These are phyloP conservation scores for Ictidomys tridecemlineatus DNA, from an alignment of 2,113 vertebrate genomes.

Conservation along the genomic window DNA sequence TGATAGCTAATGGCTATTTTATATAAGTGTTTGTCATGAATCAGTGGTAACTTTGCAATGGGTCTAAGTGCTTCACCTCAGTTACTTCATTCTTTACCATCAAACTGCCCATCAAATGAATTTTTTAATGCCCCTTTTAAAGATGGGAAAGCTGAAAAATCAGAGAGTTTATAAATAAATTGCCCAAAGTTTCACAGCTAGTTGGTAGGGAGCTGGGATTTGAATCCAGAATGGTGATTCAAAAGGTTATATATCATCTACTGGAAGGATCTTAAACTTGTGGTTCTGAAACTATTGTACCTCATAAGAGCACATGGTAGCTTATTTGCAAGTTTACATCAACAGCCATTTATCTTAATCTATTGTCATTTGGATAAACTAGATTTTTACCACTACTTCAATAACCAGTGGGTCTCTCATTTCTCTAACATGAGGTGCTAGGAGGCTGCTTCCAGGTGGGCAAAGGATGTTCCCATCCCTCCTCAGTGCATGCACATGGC, in stretches of 20 bases:
- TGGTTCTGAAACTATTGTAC: neutral
- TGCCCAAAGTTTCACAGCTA: neutral
- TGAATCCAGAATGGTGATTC: neutral
- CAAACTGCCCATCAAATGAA: neutral
- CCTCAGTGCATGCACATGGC: slow-evolving; percentile 10
- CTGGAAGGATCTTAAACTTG: neutral
- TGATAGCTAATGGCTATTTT: slow-evolving; percentile 5
- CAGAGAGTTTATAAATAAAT: neutral
- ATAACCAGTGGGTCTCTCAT: slow-evolving; percentile 41
- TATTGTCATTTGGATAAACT: neutral
- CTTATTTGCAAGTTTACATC: neutral
- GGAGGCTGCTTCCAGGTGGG: neutral
- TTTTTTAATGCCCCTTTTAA: neutral
- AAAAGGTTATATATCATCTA: neutral
- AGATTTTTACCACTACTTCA: slow-evolving; percentile 38
- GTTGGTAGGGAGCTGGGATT: neutral
- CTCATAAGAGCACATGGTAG: neutral
- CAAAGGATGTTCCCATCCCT: neutral
- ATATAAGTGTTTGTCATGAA: neutral
- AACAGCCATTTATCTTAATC: neutral
- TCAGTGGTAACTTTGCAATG: neutral
- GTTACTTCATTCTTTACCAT: neutral
- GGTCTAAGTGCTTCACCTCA: neutral
- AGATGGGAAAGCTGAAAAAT: neutral
- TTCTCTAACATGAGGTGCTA: neutral